Evolutionary conservation across 2,797 vertebrate species (phyloP).

Genomic region (Eurystomus glaucurus): DNA sequence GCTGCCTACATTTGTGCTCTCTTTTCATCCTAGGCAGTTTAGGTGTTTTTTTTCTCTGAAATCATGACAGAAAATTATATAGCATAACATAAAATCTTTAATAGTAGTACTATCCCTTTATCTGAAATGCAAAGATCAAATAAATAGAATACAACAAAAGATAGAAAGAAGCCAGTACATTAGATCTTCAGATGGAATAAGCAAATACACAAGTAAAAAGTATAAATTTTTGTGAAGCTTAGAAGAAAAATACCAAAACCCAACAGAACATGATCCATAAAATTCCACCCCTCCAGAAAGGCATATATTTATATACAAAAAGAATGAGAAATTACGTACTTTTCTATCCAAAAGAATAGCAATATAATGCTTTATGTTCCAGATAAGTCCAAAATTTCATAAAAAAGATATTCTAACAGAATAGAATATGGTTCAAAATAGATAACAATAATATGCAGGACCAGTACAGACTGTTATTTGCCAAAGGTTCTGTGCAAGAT

Average conservation of each 20-base stretch:
- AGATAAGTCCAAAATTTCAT: neutral
- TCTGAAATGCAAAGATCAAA: conserved; percentile 20
- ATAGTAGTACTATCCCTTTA: neutral
- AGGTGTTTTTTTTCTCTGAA: neutral
- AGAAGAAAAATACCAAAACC: neutral
- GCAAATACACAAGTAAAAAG: neutral
- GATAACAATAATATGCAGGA: neutral
- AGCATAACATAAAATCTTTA: neutral
- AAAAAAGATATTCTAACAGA: neutral
- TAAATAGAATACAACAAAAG: neutral
- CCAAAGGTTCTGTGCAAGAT: neutral
- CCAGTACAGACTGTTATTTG: neutral
- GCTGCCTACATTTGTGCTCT: neutral
- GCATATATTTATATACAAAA: neutral
- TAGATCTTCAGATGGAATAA: neutral
- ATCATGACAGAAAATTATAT: neutral
- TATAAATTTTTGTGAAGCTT: neutral
- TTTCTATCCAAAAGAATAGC: neutral
- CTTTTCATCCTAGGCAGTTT: neutral
- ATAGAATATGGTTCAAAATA: neutral
- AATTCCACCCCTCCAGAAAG: neutral
- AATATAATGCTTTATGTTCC: neutral
- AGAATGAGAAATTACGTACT: neutral
- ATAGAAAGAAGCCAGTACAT: neutral
- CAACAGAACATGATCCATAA: neutral